These are phyloP conservation scores for Amphilophus citrinellus DNA, from an alignment of 2,113 vertebrate genomes.

Conservation along the genomic window DNA sequence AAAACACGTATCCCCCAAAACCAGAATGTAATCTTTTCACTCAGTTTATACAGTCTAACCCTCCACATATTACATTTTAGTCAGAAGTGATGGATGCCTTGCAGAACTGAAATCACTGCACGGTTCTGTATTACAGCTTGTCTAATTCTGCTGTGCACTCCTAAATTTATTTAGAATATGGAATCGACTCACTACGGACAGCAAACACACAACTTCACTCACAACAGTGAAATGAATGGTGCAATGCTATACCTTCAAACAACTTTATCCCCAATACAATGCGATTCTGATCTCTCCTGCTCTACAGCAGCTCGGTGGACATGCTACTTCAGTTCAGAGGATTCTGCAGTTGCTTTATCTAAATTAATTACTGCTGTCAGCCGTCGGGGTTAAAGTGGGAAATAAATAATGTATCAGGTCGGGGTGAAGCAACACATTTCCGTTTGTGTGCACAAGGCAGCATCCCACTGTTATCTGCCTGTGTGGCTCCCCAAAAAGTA, in stretches of 20 bases:
- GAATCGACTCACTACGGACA: background rate
- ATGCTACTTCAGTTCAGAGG: slow-evolving; percentile 4
- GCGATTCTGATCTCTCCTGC: background rate
- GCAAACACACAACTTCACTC: background rate
- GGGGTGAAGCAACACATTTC: slow-evolving; percentile 50
- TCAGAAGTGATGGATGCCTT: background rate
- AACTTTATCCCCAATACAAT: background rate
- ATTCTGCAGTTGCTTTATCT: slow-evolving; percentile 34
- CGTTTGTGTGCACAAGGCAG: slow-evolving; percentile 32
- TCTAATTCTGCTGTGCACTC: background rate
- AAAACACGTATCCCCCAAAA: background rate
- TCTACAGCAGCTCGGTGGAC: background rate
- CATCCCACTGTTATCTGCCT: slow-evolving; percentile 55
- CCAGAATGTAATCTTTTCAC: background rate
- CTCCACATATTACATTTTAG: background rate
- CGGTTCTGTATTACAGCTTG: background rate
- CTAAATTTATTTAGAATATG: background rate
- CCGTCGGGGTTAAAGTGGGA: slow-evolving; percentile 11
- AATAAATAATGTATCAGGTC: slow-evolving; percentile 32
- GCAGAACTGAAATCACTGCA: background rate
- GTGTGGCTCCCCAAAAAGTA: slow-evolving; percentile 58
- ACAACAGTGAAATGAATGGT: background rate
- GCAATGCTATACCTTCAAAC: background rate
- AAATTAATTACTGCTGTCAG: slow-evolving; percentile 56
- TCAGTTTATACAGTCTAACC: background rate